phyloP scores from a whole-genome alignment of 2,888 invertebrate genomes.

The Neocrepidodera transversa region DNA sequence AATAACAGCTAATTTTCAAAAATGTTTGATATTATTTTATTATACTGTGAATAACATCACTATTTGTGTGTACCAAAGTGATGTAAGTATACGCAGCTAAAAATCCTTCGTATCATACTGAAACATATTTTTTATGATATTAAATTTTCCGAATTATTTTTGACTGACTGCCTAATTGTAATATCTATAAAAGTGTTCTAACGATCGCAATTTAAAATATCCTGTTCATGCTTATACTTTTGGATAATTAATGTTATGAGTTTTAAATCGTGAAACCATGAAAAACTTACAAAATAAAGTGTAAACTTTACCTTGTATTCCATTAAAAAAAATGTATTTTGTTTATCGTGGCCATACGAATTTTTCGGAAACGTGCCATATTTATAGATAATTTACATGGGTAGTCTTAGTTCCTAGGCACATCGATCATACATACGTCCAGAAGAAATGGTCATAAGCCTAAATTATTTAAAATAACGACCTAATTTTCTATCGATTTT shows the following conservation, averaged over 20 bases:
- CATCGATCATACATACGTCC: slow-evolving; percentile 15
- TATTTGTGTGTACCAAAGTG: too few relatives aligned
- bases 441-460: slow-evolving; percentile 6
- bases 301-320: not conserved
- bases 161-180: not conserved
- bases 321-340: too few relatives aligned
- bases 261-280: too few relatives aligned
- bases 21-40: not conserved
- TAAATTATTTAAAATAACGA: slow-evolving; percentile 5
- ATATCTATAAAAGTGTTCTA: not conserved
- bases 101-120: too few relatives aligned
- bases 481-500: not conserved
- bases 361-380: slow-evolving; percentile 1
- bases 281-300: not conserved
- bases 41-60: not conserved
- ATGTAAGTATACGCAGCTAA: too few relatives aligned
- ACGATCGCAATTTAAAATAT: not conserved
- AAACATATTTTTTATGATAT: not conserved
- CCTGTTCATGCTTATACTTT: too few relatives aligned
- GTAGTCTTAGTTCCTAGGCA: not conserved
- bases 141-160: not conserved
- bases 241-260: too few relatives aligned
- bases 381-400: slow-evolving; percentile 3
- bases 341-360: not conserved
- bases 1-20: too few relatives aligned